Evolutionary conservation across 2,888 invertebrate species (phyloP), one percentile per base, ranked within the genome.

Genomic region (Eucera pruinosa): DNA sequence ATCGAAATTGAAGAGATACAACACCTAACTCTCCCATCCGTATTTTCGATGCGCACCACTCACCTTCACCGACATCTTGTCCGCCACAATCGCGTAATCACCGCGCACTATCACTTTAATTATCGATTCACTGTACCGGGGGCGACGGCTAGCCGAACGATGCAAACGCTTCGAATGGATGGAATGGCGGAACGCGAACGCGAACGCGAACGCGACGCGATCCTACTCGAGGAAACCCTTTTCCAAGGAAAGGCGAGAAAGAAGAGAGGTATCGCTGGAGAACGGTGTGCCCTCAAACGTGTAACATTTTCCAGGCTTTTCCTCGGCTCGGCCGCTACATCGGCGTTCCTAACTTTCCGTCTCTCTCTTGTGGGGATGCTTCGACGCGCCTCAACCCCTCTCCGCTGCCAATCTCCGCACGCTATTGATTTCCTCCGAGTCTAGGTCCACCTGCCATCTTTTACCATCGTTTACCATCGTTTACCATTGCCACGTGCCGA

Each of bases 61-160:
- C 88, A 91, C 91, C 91, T 91, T 91, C 82, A 91, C 91, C 90
- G 91, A 91, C 91, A 91, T 91, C 84, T 90, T 90, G 87, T 78
- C 73, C 77, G 64, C 66, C 81, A 81, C 80, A 78, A 76, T 82
- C 83, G 81, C 85, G 82, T 81, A 86, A 82, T 78, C 82, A 76
- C 80, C 81, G 78, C 83, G 77, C 85, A 83, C 86, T 83, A 76
- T 82, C 84, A 84, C 80, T 77, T 72, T 77, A 83, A 86, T 86
- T 82, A 85, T 83, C 80, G 80, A 81, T 82, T 82, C 82, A 78
- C 83, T 48, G 18, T 41, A 36, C 27, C 55, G 65, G 13, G 15
- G 18, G 1, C 52, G 33, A 30, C 15, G 23, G 15, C 23, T 15
- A n/a, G 61, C 33, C 13, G 1, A 20, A 47, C 20, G 33, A 33